A percentile compares a stretch with the other conserved stretches of the same genome.
Evolutionary conservation across 2,888 invertebrate species (phyloP).

Genomic region (Agrypnus murinus): DNA sequence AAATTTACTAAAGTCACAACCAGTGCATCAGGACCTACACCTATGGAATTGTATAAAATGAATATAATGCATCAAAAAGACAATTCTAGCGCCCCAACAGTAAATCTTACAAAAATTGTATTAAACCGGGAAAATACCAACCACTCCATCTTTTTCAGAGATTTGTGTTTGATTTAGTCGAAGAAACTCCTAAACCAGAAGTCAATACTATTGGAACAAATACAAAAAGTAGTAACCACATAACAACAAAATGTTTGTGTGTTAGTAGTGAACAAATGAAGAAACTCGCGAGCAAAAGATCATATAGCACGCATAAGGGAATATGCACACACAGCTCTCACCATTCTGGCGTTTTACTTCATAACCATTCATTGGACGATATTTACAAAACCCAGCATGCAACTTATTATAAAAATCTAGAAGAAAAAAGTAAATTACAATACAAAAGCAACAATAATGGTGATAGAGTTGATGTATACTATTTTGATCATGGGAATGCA

Average conservation of each 20-base stretch:
- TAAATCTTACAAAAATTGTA: too few relatives aligned
- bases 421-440: slow-evolving; percentile 6
- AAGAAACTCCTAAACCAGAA: slow-evolving; percentile 62
- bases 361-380: slow-evolving; percentile 1
- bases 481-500: slow-evolving; percentile 80
- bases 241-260: slow-evolving; percentile 3
- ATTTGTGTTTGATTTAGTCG: slow-evolving; percentile 68
- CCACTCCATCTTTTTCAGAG: slow-evolving; percentile 64
- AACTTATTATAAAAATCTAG: slow-evolving; percentile 25
- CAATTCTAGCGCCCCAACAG: slow-evolving; percentile 56
- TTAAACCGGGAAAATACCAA: too few relatives aligned
- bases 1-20: slow-evolving; percentile 17
- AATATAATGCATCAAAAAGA: slow-evolving; percentile 57
- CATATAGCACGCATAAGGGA: background rate
- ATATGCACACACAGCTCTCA: slow-evolving; percentile 2
- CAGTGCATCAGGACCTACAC: slow-evolving; percentile 17
- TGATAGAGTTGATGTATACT: slow-evolving; percentile 77
- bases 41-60: slow-evolving; percentile 60
- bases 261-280: slow-evolving; percentile 1
- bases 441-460: slow-evolving; percentile 27
- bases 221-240: slow-evolving; percentile 44
- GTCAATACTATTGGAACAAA: slow-evolving; percentile 60
- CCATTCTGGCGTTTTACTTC: slow-evolving; percentile 23
- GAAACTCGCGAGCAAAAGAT: slow-evolving; percentile 16
- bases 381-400: slow-evolving; percentile 6